Conservation (phyloP, 2,797 vertebrate species). For the Tokudaia tokunoshimensis region DNA sequence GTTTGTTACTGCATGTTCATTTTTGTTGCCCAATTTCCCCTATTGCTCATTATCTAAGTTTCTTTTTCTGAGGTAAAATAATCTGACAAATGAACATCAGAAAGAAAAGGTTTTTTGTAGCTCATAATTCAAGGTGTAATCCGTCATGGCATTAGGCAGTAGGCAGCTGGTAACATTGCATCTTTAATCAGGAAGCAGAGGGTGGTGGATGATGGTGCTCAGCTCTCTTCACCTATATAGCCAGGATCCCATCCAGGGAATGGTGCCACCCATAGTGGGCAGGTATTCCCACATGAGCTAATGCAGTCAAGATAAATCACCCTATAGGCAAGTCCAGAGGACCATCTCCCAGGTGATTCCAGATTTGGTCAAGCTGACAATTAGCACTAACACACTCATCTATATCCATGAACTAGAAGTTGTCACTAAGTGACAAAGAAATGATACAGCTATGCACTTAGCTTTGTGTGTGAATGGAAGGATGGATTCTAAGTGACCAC, state of each 20-base stretch:
- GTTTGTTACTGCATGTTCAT: not conserved
- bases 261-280: not conserved
- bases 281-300: not conserved
- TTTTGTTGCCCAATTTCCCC: not conserved
- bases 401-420: constrained; percentile 1
- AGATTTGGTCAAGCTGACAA: not conserved
- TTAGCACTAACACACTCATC: not conserved
- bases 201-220: no score
- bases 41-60: not conserved
- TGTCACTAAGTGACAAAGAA: not conserved
- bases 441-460: not conserved
- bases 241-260: not conserved
- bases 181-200: not conserved
- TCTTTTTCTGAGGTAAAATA: not conserved
- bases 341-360: no score
- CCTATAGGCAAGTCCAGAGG: not conserved
- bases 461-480: not conserved
- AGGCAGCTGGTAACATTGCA: not conserved
- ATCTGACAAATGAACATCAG: not conserved
- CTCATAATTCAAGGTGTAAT: not conserved
- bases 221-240: not conserved
- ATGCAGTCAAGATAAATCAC: no score
- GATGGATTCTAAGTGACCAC: not conserved
- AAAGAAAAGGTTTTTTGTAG: not conserved
- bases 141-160: not conserved